phyloP scores from a whole-genome alignment of 2,113 vertebrate genomes.

The Grallaria varia region DNA sequence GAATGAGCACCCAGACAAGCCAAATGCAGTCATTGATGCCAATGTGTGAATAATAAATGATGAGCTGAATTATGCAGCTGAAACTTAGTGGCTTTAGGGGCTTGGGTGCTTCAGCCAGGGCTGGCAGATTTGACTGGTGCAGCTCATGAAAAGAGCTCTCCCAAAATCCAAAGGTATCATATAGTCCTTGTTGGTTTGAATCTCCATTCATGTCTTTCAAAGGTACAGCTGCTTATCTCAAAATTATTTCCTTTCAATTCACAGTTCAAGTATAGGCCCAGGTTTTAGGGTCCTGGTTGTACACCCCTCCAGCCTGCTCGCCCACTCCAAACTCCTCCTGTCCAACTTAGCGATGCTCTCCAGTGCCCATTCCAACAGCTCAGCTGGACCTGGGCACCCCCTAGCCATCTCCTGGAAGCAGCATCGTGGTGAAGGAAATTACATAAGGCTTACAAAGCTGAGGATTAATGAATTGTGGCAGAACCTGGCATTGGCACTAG shows the following conservation, averaged over 20 bases:
- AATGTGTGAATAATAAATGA: neutral
- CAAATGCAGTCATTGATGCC: neutral
- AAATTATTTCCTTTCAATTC: neutral
- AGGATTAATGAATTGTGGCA: neutral
- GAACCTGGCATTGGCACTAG: neutral
- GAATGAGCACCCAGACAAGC: neutral
- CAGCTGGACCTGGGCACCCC: neutral
- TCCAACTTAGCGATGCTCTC: neutral
- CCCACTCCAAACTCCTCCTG: neutral
- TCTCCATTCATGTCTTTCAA: neutral
- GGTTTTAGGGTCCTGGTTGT: neutral
- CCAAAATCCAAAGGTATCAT: neutral
- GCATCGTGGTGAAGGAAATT: neutral
- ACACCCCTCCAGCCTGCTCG: neutral
- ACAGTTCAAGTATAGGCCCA: fast-evolving
- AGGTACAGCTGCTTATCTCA: neutral
- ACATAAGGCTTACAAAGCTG: neutral
- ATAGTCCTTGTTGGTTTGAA: neutral
- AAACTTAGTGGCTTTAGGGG: neutral
- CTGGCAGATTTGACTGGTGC: neutral
- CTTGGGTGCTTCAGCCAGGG: no score
- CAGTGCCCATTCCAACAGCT: neutral
- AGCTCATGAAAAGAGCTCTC: neutral
- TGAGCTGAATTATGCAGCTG: neutral
- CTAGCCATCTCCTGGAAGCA: neutral